Evolutionary conservation across 2,113 vertebrate genomes (phyloP), one percentile per base, ranked within the genome.

Genomic region (Sceloporus tristichus): DNA sequence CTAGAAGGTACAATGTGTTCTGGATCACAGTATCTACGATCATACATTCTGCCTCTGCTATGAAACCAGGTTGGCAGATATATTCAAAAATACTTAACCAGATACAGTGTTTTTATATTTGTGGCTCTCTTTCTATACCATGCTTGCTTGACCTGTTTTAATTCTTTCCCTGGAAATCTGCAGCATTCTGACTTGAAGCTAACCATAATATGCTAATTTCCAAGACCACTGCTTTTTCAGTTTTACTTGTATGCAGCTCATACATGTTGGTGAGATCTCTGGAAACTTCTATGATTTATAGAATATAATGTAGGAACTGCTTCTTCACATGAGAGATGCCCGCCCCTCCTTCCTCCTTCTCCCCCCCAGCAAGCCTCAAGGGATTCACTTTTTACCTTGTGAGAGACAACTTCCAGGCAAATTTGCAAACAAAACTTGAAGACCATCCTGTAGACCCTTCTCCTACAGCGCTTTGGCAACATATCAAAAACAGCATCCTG

Each of bases 1-100:
- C 71, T 65, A 66, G 81, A 82, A 53, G 40, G 66, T 76, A 68
- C 56, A 29, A 21, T 82, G 59, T 65, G 56, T 77, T 82, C 71
- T 83, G 42, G 71, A 76, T 77, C 38, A 83, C 74, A 87, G 40
- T 66, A 62, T 75, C 79, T 11, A 27, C 38, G 48, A 25, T 74
- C 34, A 38, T 81, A 18, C 42, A 29, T 19, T 34, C 76, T 40
- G 77, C 38, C 53, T 65, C 29, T 82, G 25, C 66, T 19, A 29
- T 74, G 68, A 87, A 62, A 59, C 38, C 38, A 82, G 9, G 25
- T 29, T 73, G 66, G 16, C 77, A 68, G 68, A 54, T 25, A 79
- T 79, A 42, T 62, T 87, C 68, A 62, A 40, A n/a, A 25, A 81
- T 40, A 48, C 62, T 79, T 42, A 40, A 68, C 71, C 21, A 62